Evolutionary conservation across 2,888 invertebrate species (phyloP), one percentile per base, ranked within the genome.

Genomic region (Agelastica alni): DNA sequence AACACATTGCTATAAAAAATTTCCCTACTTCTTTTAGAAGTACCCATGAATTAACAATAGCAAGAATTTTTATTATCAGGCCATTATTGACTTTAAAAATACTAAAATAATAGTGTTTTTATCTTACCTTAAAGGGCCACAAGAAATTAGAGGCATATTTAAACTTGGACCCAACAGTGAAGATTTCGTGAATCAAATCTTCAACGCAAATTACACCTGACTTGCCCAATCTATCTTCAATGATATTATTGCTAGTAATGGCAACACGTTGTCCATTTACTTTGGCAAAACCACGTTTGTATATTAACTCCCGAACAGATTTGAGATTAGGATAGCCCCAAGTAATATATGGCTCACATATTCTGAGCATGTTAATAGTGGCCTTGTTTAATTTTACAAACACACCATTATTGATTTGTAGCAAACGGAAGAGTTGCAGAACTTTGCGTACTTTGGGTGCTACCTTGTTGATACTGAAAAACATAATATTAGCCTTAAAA

Each of bases 291-390:
- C 99, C 99, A 66, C 99, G 87, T 79, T 99, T 99, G 88, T 99
- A 99, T 70, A 99, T 85, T 74, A 99, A 78, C 79, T 98, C 94
- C 61, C 95, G 85, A 34, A 99, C 93, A 53, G 94, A 93, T 82
- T 98, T 99, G 74, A 97, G 80, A 78, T 96, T 98, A 58, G 99
- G 99, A 76, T 96, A 96, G 59, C 99, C 99, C 96, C 97, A 99
- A 10, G 97, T 92, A 75, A 97, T 89, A 82, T 96, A 96, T 7
- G 99, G 99, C 77, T 99, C 98, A 54, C 95, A 93, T 67, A 99
- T 96, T 75, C 98, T 89, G 71, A 99, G 81, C 98, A 99, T 99
- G 81, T 96, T 95, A 64, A 98, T 84, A 10, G 99, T 98, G 3
- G 99, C 98, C 78, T 98, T 98, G 84, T 99, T 99, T 68, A 99